phyloP scores from a whole-genome alignment of 2,797 vertebrate species.

The Carduelis carduelis region DNA sequence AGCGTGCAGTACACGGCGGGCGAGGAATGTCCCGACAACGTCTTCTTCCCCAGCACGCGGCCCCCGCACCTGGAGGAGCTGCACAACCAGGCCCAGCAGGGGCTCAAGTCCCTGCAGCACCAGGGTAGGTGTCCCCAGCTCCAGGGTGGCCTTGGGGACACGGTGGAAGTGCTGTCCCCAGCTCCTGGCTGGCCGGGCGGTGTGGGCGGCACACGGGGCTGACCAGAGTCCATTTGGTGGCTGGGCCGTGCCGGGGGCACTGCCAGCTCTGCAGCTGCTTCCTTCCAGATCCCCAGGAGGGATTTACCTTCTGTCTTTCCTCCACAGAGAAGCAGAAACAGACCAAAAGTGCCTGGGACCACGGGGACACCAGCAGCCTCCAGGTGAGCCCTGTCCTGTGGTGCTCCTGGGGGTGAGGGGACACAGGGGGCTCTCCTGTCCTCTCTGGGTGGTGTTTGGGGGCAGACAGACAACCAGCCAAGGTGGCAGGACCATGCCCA shows the following conservation, averaged over 20 bases:
- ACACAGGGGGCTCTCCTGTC: not conserved
- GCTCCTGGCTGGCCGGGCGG: not conserved
- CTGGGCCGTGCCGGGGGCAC: not conserved
- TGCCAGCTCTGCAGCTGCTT: not conserved
- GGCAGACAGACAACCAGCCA: fast-evolving
- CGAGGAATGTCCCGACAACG: constrained; percentile 84
- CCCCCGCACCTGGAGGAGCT: constrained; percentile 90
- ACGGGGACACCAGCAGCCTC: constrained; percentile 85
- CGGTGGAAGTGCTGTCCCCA: fast-evolving
- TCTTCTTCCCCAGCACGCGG: constrained; percentile 86
- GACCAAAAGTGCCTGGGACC: constrained; percentile 79
- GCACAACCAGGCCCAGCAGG: constrained; percentile 89
- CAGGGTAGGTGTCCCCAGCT: constrained; percentile 78
- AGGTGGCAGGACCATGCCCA: not conserved
- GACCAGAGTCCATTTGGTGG: not conserved
- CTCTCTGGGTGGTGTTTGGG: too few relatives aligned
- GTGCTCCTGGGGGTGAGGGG: not conserved
- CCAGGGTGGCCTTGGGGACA: not conserved
- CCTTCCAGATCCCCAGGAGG: fast-evolving
- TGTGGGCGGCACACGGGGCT: not conserved
- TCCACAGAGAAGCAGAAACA: constrained; percentile 85
- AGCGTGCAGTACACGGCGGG: constrained; percentile 77
- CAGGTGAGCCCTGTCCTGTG: constrained; percentile 75
- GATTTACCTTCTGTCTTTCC: not conserved
- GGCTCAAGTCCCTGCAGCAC: constrained; percentile 88